phyloP scores from a whole-genome alignment of 1,140 invertebrate genomes.

The Musca vetustissima region DNA sequence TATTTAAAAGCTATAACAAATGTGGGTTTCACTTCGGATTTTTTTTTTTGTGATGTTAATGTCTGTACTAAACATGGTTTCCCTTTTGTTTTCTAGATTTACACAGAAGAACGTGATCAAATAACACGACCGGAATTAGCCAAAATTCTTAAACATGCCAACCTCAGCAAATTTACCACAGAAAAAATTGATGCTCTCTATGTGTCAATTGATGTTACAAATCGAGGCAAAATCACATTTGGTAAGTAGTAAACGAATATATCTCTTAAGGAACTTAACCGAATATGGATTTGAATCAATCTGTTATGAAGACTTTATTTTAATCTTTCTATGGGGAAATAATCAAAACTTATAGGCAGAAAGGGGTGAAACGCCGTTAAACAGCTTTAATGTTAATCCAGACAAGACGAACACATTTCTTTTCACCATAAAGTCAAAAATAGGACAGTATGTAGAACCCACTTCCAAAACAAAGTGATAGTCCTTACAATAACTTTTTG shows the following conservation, averaged over 20 bases:
- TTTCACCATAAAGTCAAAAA: too few relatives aligned
- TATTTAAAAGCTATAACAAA: constrained; percentile 42
- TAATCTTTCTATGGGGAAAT: too few relatives aligned
- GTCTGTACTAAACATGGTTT: not conserved
- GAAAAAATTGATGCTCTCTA: constrained; percentile 42
- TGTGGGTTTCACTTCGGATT: constrained; percentile 38
- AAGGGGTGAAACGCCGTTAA: too few relatives aligned
- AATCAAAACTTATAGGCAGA: too few relatives aligned
- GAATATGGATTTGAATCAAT: too few relatives aligned
- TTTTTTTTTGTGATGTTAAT: not conserved
- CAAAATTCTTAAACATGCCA: constrained; percentile 40
- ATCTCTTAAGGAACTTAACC: too few relatives aligned
- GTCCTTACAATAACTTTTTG: too few relatives aligned
- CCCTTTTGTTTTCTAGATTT: constrained; percentile 34
- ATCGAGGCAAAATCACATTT: constrained; percentile 44
- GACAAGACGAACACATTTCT: too few relatives aligned
- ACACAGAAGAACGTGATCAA: constrained; percentile 34
- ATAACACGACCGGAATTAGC: constrained; percentile 43
- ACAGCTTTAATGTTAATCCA: too few relatives aligned
- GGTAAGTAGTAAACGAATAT: constrained; percentile 32
- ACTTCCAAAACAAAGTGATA: too few relatives aligned
- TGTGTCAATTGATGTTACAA: constrained; percentile 39
- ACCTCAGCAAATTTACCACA: constrained; percentile 35
- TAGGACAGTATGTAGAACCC: too few relatives aligned
- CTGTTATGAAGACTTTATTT: too few relatives aligned